Percentiles rank a stretch among this genome's conserved stretches.
Evolutionary conservation across 2,113 vertebrate species (phyloP).

Genomic region (Probosciger aterrimus): DNA sequence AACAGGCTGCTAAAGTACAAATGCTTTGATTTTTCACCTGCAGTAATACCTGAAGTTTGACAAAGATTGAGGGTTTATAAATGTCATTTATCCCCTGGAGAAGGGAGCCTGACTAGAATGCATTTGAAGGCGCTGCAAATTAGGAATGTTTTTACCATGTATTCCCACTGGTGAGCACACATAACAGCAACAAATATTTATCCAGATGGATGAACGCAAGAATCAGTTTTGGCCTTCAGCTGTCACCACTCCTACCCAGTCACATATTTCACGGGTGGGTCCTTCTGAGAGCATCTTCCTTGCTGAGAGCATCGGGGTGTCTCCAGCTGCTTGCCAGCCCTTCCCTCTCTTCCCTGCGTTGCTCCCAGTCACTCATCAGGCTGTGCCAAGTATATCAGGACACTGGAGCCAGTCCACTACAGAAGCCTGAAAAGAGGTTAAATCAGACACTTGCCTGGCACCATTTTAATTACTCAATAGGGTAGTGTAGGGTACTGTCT

Average conservation of each 20-base stretch:
- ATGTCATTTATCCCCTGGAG: neutral
- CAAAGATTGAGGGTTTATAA: neutral
- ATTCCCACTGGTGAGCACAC: neutral
- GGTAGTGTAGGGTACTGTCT: neutral
- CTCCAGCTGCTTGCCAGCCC: conserved; percentile 23
- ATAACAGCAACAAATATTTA: conserved; percentile 52
- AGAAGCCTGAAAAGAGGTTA: conserved; percentile 42
- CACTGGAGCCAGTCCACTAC: neutral
- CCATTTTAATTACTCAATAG: neutral
- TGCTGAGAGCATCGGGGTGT: neutral
- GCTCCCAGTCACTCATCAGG: conserved; percentile 18
- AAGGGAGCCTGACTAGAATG: neutral
- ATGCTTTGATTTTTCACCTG: neutral
- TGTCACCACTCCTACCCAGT: conserved; percentile 21
- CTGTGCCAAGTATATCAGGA: conserved; percentile 25
- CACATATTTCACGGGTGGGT: conserved; percentile 20
- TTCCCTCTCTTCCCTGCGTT: neutral
- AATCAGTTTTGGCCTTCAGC: conserved; percentile 14
- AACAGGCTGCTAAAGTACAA: neutral
- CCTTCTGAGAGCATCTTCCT: conserved; percentile 25
- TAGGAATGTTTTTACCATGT: conserved; percentile 1
- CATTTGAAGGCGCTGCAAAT: neutral
- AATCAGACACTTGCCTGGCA: conserved; percentile 29
- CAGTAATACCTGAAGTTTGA: neutral
- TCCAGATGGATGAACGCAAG: conserved; percentile 5